Percentiles rank a stretch among this genome's conserved stretches.
These are phyloP conservation scores for Perca fluviatilis DNA, from an alignment of 2,113 vertebrate species.

Conservation along the genomic window DNA sequence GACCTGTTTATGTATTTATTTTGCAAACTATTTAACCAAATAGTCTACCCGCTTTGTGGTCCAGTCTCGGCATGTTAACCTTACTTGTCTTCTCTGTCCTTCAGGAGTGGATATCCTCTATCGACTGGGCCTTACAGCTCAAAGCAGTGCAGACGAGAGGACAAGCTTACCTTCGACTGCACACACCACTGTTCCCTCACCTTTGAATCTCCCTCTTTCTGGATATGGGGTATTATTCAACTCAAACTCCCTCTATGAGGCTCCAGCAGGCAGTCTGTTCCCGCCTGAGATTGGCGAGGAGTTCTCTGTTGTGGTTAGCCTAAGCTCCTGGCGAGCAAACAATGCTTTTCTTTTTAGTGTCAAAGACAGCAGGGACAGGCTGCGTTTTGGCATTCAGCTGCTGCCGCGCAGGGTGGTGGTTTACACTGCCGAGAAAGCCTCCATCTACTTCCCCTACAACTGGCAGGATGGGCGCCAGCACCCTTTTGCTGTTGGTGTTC, in stretches of 20 bases:
- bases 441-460: slow-evolving; percentile 88
- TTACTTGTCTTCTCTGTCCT: slow-evolving; percentile 71
- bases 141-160: slow-evolving; percentile 80
- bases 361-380: slow-evolving; percentile 85
- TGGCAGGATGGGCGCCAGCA: slow-evolving; percentile 92
- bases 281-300: slow-evolving; percentile 83
- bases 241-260: slow-evolving; percentile 85
- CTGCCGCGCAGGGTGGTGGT: slow-evolving; percentile 90
- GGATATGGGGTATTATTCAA: slow-evolving; percentile 87
- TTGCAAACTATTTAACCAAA: neutral
- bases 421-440: slow-evolving; percentile 88
- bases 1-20: neutral
- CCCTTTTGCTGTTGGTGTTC: slow-evolving; percentile 88
- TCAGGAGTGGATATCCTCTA: slow-evolving; percentile 94
- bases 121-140: slow-evolving; percentile 87
- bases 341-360: slow-evolving; percentile 97
- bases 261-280: slow-evolving; percentile 82
- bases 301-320: slow-evolving; percentile 90
- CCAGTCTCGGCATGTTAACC: neutral
- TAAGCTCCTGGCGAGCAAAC: slow-evolving; percentile 90
- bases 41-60: neutral
- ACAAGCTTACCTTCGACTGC: slow-evolving; percentile 69
- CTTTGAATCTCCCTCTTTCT: slow-evolving; percentile 80
- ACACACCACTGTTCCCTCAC: slow-evolving; percentile 73
- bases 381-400: slow-evolving; percentile 94